Percentiles rank a stretch among this genome's conserved stretches.
Evolutionary conservation across 2,113 vertebrate species (phyloP).

Genomic region (Heptranchias perlo): DNA sequence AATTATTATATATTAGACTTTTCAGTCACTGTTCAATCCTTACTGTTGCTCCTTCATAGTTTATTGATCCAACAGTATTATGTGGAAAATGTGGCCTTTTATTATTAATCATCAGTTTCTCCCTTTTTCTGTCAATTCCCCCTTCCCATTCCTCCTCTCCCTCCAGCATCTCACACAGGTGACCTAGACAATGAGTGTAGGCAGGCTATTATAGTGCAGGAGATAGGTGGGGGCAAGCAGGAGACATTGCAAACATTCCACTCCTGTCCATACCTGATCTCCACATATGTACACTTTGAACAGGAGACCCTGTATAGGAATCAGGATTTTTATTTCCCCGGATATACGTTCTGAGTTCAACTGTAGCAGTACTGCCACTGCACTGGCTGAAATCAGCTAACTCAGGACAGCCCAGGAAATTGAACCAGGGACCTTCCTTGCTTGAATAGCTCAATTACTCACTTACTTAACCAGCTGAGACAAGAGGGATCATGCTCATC

Average conservation of each 20-base stretch:
- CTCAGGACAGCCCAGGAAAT: neutral
- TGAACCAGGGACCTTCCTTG: neutral
- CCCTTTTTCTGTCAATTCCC: neutral
- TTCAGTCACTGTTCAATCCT: neutral
- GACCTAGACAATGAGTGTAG: neutral
- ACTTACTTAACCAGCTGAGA: conserved; percentile 10
- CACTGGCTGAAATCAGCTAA: neutral
- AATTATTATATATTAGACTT: neutral
- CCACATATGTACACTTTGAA: neutral
- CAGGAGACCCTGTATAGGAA: neutral
- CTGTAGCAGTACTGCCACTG: neutral
- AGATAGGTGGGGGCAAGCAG: neutral
- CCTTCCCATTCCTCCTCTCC: neutral
- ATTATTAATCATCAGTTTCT: neutral
- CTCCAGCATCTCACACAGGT: neutral
- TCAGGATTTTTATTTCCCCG: neutral
- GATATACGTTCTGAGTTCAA: neutral
- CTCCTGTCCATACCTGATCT: neutral
- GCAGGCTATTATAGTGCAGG: no score
- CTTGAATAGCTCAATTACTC: neutral
- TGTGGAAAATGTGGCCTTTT: neutral
- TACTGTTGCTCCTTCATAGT: neutral
- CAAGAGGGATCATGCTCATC: neutral
- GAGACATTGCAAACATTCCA: neutral
- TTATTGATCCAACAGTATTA: neutral